Conservation (phyloP, 1,140 invertebrate genomes). For the Orius insidiosus region DNA sequence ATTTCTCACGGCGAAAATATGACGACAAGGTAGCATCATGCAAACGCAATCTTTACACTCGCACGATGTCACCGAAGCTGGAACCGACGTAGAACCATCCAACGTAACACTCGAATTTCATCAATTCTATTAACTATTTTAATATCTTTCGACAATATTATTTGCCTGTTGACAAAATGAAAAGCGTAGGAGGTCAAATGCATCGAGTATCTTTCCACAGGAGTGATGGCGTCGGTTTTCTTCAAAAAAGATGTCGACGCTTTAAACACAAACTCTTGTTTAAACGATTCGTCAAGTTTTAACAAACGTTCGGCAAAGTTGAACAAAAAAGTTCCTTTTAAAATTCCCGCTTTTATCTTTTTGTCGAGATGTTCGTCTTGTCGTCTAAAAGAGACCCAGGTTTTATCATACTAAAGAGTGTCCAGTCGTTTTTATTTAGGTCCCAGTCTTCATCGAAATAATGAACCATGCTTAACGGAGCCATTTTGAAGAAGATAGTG, state of each 20-base stretch:
- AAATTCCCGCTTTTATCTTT: not conserved
- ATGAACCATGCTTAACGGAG: not conserved
- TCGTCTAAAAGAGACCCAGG: conserved; percentile 2
- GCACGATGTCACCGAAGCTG: not conserved
- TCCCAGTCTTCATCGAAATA: conserved; percentile 9
- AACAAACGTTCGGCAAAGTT: conserved; percentile 4
- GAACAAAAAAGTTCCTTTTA: conserved; percentile 1
- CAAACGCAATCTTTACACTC: conserved; percentile 1
- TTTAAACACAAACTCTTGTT: conserved; percentile 3
- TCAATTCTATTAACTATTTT: not conserved
- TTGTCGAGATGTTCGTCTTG: conserved; percentile 1
- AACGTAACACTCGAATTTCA: not conserved
- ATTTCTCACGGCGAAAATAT: not conserved
- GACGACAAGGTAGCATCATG: conserved; percentile 4
- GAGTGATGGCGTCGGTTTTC: not conserved
- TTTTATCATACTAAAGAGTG: not conserved
- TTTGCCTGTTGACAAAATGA: conserved; percentile 1
- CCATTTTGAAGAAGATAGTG: conserved; percentile 2
- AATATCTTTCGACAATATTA: not conserved
- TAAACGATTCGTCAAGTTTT: not conserved
- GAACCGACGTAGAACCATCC: not conserved
- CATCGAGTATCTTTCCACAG: conserved; percentile 4
- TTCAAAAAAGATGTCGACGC: conserved; percentile 2
- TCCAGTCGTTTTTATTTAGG: not conserved
- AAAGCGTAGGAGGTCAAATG: conserved; percentile 5